Evolutionary conservation across 2,113 vertebrate species (phyloP).

Genomic region (Aplodontia rufa): DNA sequence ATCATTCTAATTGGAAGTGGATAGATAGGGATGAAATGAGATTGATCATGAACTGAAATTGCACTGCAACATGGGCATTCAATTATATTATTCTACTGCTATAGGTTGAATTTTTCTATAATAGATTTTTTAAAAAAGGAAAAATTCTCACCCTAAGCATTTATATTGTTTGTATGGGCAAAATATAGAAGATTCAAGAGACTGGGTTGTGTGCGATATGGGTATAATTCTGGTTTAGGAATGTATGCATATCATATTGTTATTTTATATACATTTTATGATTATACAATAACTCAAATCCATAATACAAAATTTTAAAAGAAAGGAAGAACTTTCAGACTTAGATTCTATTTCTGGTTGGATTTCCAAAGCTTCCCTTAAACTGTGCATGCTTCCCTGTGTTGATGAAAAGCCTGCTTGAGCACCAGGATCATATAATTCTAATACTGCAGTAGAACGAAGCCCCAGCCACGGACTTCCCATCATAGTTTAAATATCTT

Average conservation of each 20-base stretch:
- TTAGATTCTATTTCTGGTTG: neutral
- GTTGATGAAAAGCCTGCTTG: neutral
- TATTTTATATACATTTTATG: too few relatives aligned
- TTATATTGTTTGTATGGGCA: too few relatives aligned
- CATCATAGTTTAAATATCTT: neutral
- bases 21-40: neutral
- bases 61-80: neutral
- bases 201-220: too few relatives aligned
- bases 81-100: neutral
- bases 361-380: neutral
- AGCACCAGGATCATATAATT: neutral
- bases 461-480: neutral
- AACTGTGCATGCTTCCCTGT: neutral
- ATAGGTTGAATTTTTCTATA: neutral
- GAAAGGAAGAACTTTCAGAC: neutral
- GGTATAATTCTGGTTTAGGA: too few relatives aligned
- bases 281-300: too few relatives aligned
- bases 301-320: too few relatives aligned
- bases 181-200: too few relatives aligned
- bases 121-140: neutral
- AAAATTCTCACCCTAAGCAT: too few relatives aligned
- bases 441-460: neutral
- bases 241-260: too few relatives aligned
- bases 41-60: neutral
- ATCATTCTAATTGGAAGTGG: neutral